A percentile compares a stretch with the other conserved stretches of the same genome.
phyloP scores from a whole-genome alignment of 2,797 vertebrate species.

The Emydoidea blandingii region DNA sequence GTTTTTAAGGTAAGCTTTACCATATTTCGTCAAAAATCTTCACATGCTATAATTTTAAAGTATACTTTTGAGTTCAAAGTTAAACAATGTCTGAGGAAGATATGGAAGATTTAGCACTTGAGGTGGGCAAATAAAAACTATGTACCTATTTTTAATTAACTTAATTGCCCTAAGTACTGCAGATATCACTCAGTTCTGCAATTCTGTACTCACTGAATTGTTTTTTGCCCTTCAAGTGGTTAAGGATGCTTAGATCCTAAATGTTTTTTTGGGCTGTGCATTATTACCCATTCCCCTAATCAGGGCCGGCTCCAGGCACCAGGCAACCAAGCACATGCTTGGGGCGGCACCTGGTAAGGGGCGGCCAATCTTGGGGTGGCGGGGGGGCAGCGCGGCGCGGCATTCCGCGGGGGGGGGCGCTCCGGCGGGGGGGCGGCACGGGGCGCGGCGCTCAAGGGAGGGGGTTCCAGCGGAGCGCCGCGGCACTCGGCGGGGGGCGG shows the following conservation, averaged over 20 bases:
- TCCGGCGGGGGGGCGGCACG: too few species aligned
- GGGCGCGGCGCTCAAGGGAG: too few species aligned
- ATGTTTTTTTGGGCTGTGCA: not conserved
- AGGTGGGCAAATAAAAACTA: conserved; percentile 35
- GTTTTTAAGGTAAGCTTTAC: conserved; percentile 63
- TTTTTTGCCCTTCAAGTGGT: not conserved
- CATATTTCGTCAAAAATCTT: conserved; percentile 78
- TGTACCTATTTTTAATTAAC: conserved; percentile 35
- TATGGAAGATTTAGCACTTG: conserved; percentile 46
- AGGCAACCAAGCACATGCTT: too few species aligned
- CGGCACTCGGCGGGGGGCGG: too few species aligned
- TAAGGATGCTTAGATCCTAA: not conserved
- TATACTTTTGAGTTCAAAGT: conserved; percentile 20
- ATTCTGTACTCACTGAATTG: not conserved
- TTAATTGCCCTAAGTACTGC: conserved; percentile 39
- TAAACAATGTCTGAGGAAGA: conserved; percentile 66
- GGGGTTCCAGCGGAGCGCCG: too few species aligned
- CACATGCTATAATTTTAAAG: conserved; percentile 59
- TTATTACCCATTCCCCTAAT: not conserved
- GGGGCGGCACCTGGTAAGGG: too few species aligned
- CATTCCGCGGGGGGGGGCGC: too few species aligned
- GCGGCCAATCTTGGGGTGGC: too few species aligned
- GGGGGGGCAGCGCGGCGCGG: too few species aligned
- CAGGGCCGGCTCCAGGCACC: too few species aligned
- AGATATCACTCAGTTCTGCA: not conserved